A percentile compares a stretch with the other conserved stretches of the same genome.
These are phyloP conservation scores for Colossoma macropomum DNA, from an alignment of 2,113 vertebrate species.

Conservation along the genomic window DNA sequence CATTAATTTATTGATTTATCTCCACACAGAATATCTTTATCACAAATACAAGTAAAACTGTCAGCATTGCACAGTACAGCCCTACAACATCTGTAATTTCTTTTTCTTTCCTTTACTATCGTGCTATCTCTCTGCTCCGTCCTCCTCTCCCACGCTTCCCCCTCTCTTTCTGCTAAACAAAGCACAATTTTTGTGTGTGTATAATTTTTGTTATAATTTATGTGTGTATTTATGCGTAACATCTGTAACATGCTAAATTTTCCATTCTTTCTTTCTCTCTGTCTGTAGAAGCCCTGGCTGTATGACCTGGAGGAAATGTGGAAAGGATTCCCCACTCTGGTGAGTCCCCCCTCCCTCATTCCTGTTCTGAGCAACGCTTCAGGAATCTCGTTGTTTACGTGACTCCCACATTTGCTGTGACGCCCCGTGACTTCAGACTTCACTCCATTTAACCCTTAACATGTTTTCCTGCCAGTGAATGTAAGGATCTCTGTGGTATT, in stretches of 20 bases:
- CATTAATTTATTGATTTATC: no score
- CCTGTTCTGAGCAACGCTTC: background rate
- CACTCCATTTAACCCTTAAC: background rate
- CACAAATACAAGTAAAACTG: no score
- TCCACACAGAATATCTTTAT: no score
- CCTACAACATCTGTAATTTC: background rate
- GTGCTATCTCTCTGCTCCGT: background rate
- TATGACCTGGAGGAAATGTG: slow-evolving; percentile 90
- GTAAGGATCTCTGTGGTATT: background rate
- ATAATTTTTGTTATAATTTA: no score
- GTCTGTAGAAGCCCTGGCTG: slow-evolving; percentile 92
- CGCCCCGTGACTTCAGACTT: background rate
- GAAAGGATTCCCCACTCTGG: slow-evolving; percentile 92
- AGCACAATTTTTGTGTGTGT: no score
- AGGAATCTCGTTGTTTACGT: background rate
- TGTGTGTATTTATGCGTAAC: background rate
- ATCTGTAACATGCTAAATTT: background rate
- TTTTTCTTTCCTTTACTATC: no score
- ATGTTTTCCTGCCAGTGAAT: background rate
- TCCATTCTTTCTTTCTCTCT: slow-evolving; percentile 1
- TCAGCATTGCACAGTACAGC: no score
- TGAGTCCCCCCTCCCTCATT: slow-evolving; percentile 64
- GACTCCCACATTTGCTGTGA: background rate
- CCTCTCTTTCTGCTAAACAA: background rate
- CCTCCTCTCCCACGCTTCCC: no score